Conservation (phyloP, 2,797 vertebrate species). For the Holocentrus rufus region DNA sequence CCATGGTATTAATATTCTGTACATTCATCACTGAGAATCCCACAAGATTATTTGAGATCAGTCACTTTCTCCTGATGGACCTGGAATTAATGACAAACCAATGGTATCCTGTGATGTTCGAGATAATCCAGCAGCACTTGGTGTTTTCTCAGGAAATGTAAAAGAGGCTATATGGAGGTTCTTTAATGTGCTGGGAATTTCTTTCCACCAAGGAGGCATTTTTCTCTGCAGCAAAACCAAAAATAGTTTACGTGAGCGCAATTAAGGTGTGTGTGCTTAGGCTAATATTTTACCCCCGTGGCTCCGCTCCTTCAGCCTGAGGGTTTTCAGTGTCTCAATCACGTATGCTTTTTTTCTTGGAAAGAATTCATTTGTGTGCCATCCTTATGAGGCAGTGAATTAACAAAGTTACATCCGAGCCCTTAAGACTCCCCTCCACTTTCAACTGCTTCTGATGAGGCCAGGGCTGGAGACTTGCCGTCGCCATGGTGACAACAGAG, state of each 20-base stretch:
- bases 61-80: constrained; percentile 38
- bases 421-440: constrained; percentile 58
- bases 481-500: constrained; percentile 74
- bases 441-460: constrained; percentile 61
- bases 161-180: constrained; percentile 32
- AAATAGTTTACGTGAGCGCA: constrained; percentile 35
- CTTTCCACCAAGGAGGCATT: constrained; percentile 16
- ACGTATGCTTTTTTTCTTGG: constrained; percentile 5
- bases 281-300: constrained; percentile 17
- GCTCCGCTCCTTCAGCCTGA: constrained; percentile 18
- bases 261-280: constrained; percentile 30
- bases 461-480: constrained; percentile 53
- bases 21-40: constrained; percentile 32
- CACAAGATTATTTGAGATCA: constrained; percentile 31
- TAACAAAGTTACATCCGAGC: constrained; percentile 56
- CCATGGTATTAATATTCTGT: constrained; percentile 16
- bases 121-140: constrained; percentile 36
- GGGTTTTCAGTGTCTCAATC: constrained; percentile 35
- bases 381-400: constrained; percentile 45
- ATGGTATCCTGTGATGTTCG: constrained; percentile 28
- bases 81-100: constrained; percentile 26
- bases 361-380: constrained; percentile 29
- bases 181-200: constrained; percentile 27
- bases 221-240: constrained; percentile 23
- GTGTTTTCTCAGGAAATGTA: constrained; percentile 47